Evolutionary conservation across 2,113 vertebrate genomes (phyloP).

Genomic region (Alosa alosa): DNA sequence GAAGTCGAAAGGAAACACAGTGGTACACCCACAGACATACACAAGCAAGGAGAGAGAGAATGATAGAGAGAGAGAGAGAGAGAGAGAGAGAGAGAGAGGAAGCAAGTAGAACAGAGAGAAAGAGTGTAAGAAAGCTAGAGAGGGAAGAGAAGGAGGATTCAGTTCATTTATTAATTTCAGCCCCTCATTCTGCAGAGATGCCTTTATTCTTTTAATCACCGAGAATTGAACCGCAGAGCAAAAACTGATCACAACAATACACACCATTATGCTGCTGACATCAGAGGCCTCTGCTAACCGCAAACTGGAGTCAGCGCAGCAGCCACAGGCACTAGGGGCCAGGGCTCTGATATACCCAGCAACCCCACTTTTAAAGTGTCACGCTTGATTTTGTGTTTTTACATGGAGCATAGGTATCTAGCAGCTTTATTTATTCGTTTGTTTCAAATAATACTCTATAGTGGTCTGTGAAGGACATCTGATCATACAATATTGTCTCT

Average conservation of each 20-base stretch:
- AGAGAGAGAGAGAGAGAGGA: neutral
- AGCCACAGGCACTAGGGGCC: conserved; percentile 26
- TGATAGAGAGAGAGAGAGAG: neutral
- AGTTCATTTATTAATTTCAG: conserved; percentile 45
- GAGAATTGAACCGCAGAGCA: conserved; percentile 61
- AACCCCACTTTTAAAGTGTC: neutral
- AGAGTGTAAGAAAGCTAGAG: neutral
- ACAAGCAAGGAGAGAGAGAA: neutral
- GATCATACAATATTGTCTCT: neutral
- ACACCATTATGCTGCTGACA: conserved; percentile 64
- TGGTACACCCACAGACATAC: conserved; percentile 40
- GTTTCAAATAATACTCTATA: neutral
- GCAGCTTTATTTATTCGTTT: neutral
- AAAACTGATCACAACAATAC: conserved; percentile 64
- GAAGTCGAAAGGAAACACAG: neutral
- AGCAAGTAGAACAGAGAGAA: neutral
- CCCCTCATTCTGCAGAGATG: conserved; percentile 55
- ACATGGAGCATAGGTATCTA: neutral
- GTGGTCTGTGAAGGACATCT: neutral
- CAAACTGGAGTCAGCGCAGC: conserved; percentile 8
- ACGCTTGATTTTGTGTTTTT: conserved; percentile 6
- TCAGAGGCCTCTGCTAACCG: conserved; percentile 25
- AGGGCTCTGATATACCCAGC: neutral
- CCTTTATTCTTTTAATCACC: conserved; percentile 66
- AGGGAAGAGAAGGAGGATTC: conserved; percentile 21